These are phyloP conservation scores for Actinemys pallida DNA, from an alignment of 2,113 vertebrate species.

Conservation along the genomic window DNA sequence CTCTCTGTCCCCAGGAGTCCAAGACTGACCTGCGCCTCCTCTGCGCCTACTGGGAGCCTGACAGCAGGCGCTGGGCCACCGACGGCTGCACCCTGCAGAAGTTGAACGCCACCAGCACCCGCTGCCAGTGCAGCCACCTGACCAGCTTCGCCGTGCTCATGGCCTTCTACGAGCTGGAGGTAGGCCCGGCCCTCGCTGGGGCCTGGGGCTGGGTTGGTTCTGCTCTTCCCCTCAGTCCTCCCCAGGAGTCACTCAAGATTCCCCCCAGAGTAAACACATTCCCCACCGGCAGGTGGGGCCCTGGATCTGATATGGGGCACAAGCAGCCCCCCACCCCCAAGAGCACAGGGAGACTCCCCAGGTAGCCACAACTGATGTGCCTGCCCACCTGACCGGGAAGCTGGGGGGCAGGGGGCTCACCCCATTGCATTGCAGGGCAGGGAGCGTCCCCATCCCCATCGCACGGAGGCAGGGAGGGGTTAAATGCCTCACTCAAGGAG, in stretches of 20 bases:
- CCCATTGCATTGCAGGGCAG: neutral
- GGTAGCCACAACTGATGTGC: rapidly evolving
- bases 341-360: too few relatives aligned
- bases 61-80: slow-evolving; percentile 76
- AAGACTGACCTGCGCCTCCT: neutral
- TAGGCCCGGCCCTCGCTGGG: slow-evolving; percentile 5
- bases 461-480: too few relatives aligned
- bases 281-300: too few relatives aligned
- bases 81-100: slow-evolving; percentile 74
- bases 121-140: slow-evolving; percentile 85
- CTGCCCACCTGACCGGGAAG: too few relatives aligned
- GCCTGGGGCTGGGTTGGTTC: too few relatives aligned
- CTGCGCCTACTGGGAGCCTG: slow-evolving; percentile 86
- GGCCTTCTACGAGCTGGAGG: slow-evolving; percentile 84
- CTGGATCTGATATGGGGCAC: too few relatives aligned
- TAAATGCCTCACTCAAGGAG: too few relatives aligned
- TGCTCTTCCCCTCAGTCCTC: neutral
- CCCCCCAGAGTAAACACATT: neutral
- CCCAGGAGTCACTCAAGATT: too few relatives aligned
- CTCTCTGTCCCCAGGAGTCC: neutral
- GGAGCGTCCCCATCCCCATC: neutral
- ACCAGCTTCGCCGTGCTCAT: slow-evolving; percentile 91
- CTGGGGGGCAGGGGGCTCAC: neutral
- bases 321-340: too few relatives aligned
- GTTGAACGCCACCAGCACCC: slow-evolving; percentile 20